Evolutionary conservation across 2,113 vertebrate genomes (phyloP).

Genomic region (zebrafish (Danio rerio)): GRCz12tu NC_133191.1:25996001-25996500

Average conservation of each 20-base stretch:
- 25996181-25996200: slow-evolving; percentile 33
- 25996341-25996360: neutral
- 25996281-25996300: neutral
- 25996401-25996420: slow-evolving; percentile 46
- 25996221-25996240: slow-evolving; percentile 32
- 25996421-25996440: slow-evolving; percentile 35
- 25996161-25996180: slow-evolving; percentile 44
- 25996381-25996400: slow-evolving; percentile 46
- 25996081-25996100: neutral
- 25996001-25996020: too few relatives aligned
- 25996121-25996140: slow-evolving; percentile 14
- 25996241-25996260: slow-evolving; percentile 41
- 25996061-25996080: too few relatives aligned
- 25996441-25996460: slow-evolving; percentile 49
- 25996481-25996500: slow-evolving; percentile 20
- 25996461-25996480: slow-evolving; percentile 47
- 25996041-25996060: too few relatives aligned
- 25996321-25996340: neutral
- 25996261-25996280: slow-evolving; percentile 4
- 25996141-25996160: slow-evolving; percentile 44
- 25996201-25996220: slow-evolving; percentile 40
- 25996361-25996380: slow-evolving; percentile 33
- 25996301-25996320: neutral
- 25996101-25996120: neutral
- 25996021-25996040: too few relatives aligned